These are phyloP conservation scores for Anastrepha ludens DNA, from an alignment of 1,140 invertebrate genomes.

Conservation along the genomic window DNA sequence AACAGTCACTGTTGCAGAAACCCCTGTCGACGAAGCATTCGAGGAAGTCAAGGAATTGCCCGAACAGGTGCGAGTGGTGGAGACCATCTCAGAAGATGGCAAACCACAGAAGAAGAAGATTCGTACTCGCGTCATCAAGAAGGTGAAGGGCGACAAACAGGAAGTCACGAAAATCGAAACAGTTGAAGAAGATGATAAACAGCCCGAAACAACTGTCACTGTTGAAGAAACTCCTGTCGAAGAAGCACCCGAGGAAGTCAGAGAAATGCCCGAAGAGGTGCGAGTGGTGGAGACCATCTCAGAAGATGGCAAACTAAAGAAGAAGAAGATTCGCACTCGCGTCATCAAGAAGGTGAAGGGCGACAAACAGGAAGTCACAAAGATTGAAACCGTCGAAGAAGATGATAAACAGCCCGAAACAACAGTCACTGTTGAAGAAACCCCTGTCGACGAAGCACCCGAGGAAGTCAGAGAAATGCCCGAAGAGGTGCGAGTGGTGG, in stretches of 20 bases:
- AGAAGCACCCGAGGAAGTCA: constrained; percentile 60
- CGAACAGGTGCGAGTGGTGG: constrained; percentile 37
- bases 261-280: constrained; percentile 56
- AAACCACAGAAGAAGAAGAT: constrained; percentile 65
- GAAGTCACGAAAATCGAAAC: constrained; percentile 63
- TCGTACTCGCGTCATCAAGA: constrained; percentile 58
- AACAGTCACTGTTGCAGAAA: constrained; percentile 61
- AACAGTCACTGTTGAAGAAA: constrained; percentile 62
- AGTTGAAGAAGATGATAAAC: constrained; percentile 64
- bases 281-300: constrained; percentile 57
- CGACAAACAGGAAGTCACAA: constrained; percentile 66
- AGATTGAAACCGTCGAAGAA: constrained; percentile 72
- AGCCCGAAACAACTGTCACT: constrained; percentile 63
- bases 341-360: constrained; percentile 65
- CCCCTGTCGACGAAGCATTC: background rate
- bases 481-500: constrained; percentile 51
- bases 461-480: constrained; percentile 32
- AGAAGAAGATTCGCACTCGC: constrained; percentile 61
- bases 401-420: constrained; percentile 67
- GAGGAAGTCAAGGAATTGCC: constrained; percentile 26
- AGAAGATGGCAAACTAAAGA: constrained; percentile 37
- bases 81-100: constrained; percentile 57
- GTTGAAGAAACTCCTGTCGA: constrained; percentile 58
- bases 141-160: constrained; percentile 55
- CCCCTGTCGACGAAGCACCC: background rate